A percentile compares a stretch with the other conserved stretches of the same genome.
Evolutionary conservation across 2,888 invertebrate genomes (phyloP).

Genomic region (Drosophila ezoana): DNA sequence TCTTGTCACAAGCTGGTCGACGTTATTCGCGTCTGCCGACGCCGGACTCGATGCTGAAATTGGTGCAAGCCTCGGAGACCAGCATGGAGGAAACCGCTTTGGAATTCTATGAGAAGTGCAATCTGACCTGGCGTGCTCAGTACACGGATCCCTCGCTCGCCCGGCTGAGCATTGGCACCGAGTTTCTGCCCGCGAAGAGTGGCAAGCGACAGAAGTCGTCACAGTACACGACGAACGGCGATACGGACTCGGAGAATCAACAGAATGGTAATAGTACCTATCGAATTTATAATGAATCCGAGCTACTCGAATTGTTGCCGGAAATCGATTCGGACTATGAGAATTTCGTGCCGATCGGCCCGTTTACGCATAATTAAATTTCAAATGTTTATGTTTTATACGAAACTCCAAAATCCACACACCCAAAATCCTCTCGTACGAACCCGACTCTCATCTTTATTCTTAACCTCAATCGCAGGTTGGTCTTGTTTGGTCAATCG

Average conservation of each 20-base stretch:
- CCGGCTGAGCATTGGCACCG: constrained; percentile 30
- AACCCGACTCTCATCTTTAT: neutral
- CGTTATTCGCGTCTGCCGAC: constrained; percentile 7
- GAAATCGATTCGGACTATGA: constrained; percentile 31
- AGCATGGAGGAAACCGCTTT: constrained; percentile 34
- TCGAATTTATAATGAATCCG: neutral
- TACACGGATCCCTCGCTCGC: constrained; percentile 34
- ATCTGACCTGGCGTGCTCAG: constrained; percentile 43
- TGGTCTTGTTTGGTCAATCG: constrained; percentile 33
- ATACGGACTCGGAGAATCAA: constrained; percentile 25
- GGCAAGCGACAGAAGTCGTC: constrained; percentile 1
- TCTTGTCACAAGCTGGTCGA: neutral
- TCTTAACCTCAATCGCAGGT: constrained; percentile 10
- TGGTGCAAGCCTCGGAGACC: constrained; percentile 23
- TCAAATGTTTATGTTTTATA: neutral
- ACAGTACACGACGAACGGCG: neutral
- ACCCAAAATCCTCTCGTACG: neutral
- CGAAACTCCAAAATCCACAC: neutral
- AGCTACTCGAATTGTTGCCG: constrained; percentile 9
- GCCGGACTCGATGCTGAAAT: constrained; percentile 6
- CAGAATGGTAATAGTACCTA: constrained; percentile 19
- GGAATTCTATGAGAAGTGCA: constrained; percentile 43
- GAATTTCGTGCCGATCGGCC: constrained; percentile 10
- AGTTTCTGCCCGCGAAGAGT: constrained; percentile 9
- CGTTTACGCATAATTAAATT: constrained; percentile 17